Conservation (phyloP, 2,888 invertebrate genomes). For the Galerucella pusilla region DNA sequence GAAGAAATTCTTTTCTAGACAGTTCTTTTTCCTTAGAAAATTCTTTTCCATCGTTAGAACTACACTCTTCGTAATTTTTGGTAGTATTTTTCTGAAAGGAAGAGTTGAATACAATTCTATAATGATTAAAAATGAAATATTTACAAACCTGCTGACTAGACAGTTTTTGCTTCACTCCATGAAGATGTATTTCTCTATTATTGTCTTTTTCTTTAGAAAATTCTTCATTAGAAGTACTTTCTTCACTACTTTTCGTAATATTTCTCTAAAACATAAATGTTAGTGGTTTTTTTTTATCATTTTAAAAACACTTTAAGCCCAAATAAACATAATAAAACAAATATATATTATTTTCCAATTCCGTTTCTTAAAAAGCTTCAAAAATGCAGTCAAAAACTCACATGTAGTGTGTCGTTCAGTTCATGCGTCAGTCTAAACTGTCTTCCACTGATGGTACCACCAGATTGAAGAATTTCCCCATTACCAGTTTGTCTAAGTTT, state of each 20-base stretch:
- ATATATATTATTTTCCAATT: conserved; percentile 11
- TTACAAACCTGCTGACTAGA: conserved; percentile 48
- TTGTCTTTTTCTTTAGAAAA: conserved; percentile 49
- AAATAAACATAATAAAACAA: background rate
- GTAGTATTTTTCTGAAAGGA: conserved; percentile 9
- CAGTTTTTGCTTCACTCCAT: conserved; percentile 44
- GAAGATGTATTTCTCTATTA: conserved; percentile 48
- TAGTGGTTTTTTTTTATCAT: background rate
- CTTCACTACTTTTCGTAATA: conserved; percentile 17
- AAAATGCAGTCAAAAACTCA: conserved; percentile 29
- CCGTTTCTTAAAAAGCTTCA: background rate
- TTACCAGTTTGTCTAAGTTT: conserved; percentile 83
- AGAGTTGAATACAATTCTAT: background rate
- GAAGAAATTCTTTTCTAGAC: conserved; percentile 49
- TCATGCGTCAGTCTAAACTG: conserved; percentile 48
- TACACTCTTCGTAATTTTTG: conserved; percentile 32
- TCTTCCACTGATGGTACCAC: conserved; percentile 84
- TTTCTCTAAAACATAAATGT: conserved; percentile 16
- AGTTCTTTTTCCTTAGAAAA: conserved; percentile 49
- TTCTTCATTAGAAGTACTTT: conserved; percentile 41
- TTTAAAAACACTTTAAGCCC: background rate
- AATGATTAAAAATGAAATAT: background rate
- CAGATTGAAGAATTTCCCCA: conserved; percentile 83
- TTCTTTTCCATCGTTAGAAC: conserved; percentile 44
- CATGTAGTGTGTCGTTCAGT: conserved; percentile 15